Evolutionary conservation across 1,140 invertebrate species (phyloP), one percentile per base, ranked within the genome.

Genomic region (Drosophila trapezifrons): DNA sequence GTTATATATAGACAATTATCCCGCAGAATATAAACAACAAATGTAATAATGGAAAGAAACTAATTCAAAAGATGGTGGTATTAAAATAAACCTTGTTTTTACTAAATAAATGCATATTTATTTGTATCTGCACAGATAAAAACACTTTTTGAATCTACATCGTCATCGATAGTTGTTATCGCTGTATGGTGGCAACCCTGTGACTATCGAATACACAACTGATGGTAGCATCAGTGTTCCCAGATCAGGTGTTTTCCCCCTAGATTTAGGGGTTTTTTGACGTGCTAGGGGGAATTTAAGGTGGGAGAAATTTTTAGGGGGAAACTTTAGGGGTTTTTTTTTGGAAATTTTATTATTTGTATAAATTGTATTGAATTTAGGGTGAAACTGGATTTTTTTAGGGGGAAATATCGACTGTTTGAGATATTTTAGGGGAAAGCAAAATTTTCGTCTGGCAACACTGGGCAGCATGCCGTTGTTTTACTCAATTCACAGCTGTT

Each of bases 401-500:
- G n/a, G n/a, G n/a, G n/a, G n/a, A n/a, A n/a, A n/a, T n/a, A n/a
- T n/a, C n/a, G n/a, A n/a, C n/a, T n/a, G n/a, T n/a, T n/a, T n/a
- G n/a, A n/a, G n/a, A n/a, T n/a, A n/a, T n/a, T n/a, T n/a, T n/a
- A n/a, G n/a, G n/a, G n/a, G n/a, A n/a, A n/a, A n/a, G n/a, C n/a
- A n/a, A n/a, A n/a, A n/a, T n/a, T n/a, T n/a, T n/a, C n/a, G n/a
- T n/a, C n/a, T n/a, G n/a, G n/a, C n/a, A n/a, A n/a, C n/a, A n/a
- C n/a, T n/a, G n/a, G n/a, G 13, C 42, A 56, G 70, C 73, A 59
- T 51, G 59, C 60, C n/a, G 20, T 56, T 25, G 17, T 54, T 58
- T 13, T 27, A 58, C 37, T 56, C 17, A 43, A 29, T 22, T 74
- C 60, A 67, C 82, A 87, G 79, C 83, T 86, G 83, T 55, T 66